These are phyloP conservation scores for Goniozus legneri DNA, from an alignment of 1,140 invertebrate species.

Conservation along the genomic window DNA sequence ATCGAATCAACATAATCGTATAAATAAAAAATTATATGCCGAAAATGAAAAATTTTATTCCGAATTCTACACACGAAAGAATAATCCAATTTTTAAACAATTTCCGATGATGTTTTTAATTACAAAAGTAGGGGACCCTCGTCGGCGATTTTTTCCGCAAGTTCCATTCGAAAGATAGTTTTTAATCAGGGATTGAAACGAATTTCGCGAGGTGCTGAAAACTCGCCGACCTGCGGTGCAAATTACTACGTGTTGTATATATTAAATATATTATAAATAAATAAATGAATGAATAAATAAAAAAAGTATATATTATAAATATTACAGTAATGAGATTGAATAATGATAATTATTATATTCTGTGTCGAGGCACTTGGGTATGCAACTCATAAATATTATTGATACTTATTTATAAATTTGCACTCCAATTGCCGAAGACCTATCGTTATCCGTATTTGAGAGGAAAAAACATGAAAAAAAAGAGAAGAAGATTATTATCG, in stretches of 20 bases:
- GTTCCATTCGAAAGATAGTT: constrained; percentile 8
- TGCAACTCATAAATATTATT: constrained; percentile 37
- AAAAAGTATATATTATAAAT: constrained; percentile 39
- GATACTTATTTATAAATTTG: constrained; percentile 33
- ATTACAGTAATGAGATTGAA: constrained; percentile 32
- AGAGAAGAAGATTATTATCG: no score
- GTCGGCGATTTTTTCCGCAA: constrained; percentile 17
- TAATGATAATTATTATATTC: constrained; percentile 42
- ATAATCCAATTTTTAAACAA: no score
- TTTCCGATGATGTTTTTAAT: constrained; percentile 27
- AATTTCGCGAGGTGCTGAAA: no score
- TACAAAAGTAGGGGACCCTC: constrained; percentile 21
- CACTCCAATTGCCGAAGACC: constrained; percentile 41
- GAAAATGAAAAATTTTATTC: no score
- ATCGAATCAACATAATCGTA: no score
- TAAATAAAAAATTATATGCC: no score
- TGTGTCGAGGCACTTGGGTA: constrained; percentile 40
- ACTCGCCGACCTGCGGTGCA: constrained; percentile 25
- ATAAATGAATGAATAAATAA: constrained; percentile 36
- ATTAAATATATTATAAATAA: constrained; percentile 36
- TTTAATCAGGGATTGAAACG: no score
- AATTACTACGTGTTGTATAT: constrained; percentile 46
- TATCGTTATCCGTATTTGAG: constrained; percentile 48
- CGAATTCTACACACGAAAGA: constrained; percentile 31
- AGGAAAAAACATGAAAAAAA: constrained; percentile 43